Evolutionary conservation across 1,140 invertebrate species (phyloP).

Genomic region (Trachelipus rathkii): DNA sequence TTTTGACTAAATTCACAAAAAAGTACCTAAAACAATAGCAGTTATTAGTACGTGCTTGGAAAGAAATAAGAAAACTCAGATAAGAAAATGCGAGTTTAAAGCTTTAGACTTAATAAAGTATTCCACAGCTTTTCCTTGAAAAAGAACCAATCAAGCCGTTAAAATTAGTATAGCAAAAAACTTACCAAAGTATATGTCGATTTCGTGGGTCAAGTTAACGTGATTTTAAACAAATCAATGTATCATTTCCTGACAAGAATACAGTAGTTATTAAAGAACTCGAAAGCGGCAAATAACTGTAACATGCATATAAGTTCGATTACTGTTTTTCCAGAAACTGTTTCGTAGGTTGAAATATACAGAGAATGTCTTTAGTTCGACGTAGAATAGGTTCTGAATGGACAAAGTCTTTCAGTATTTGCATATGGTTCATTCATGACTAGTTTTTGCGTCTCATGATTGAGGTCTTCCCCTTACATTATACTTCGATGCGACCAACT

Average conservation of each 20-base stretch:
- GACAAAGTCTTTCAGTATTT: background rate
- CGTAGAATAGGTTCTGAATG: background rate
- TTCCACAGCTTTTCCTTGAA: too few species aligned
- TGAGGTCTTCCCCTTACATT: too few species aligned
- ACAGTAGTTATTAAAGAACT: background rate
- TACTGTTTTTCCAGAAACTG: background rate
- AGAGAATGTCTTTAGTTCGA: background rate
- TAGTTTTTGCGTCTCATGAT: too few species aligned
- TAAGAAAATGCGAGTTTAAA: background rate
- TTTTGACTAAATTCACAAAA: background rate
- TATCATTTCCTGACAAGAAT: background rate
- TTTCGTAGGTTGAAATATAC: background rate
- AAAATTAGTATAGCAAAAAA: background rate
- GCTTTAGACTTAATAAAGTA: background rate
- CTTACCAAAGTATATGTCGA: background rate
- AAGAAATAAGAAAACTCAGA: background rate
- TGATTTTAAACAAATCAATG: background rate
- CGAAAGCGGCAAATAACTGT: background rate
- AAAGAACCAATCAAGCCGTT: background rate
- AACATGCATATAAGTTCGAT: background rate
- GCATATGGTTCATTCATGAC: background rate
- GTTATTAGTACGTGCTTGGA: background rate
- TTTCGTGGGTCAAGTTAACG: background rate
- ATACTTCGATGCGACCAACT: too few species aligned
- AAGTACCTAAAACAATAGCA: background rate